Conservation (phyloP, 2,113 vertebrate species). For the Pygoscelis antarcticus region DNA sequence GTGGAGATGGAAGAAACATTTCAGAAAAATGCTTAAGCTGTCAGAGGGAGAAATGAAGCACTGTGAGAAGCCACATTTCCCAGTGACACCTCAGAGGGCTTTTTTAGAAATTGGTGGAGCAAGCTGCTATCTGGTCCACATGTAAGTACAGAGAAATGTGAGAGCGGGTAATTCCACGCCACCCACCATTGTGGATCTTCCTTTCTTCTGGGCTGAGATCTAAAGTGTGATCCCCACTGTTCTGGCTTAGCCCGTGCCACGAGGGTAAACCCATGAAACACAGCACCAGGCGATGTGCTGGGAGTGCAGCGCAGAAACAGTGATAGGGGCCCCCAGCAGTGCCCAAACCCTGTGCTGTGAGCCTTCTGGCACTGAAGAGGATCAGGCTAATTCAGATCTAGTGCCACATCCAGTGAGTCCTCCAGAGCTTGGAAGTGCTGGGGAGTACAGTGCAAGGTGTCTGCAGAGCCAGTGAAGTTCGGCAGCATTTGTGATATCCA, state of each 20-base stretch:
- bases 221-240: neutral
- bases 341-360: neutral
- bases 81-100: neutral
- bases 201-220: neutral
- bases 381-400: neutral
- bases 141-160: neutral
- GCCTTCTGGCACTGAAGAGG: neutral
- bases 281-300: neutral
- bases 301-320: neutral
- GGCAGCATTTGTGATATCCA: neutral
- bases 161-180: accelerated
- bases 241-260: neutral
- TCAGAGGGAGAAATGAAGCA: neutral
- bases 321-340: accelerated
- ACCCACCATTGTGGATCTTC: neutral
- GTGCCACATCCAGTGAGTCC: neutral
- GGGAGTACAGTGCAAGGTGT: neutral
- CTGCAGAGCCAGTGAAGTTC: neutral
- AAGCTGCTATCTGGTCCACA: neutral
- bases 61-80: neutral
- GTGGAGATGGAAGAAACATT: neutral
- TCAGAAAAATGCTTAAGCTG: neutral
- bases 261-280: neutral
- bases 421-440: neutral
- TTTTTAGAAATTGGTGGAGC: neutral